These are phyloP conservation scores for Epizoanthus rinbou DNA, from an alignment of 92 coral and sea anemone species.

Conservation along the genomic window DNA sequence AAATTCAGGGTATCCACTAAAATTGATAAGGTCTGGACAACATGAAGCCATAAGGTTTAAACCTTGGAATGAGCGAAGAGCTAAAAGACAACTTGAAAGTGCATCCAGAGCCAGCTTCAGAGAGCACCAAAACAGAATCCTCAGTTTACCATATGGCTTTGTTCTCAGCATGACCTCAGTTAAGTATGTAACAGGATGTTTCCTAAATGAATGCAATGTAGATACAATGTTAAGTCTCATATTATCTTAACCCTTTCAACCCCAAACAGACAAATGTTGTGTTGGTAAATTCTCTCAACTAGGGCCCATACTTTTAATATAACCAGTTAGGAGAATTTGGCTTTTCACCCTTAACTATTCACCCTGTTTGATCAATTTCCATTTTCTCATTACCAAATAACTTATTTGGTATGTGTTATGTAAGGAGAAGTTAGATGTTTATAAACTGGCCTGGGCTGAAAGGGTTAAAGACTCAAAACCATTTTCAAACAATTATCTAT, in stretches of 20 bases:
- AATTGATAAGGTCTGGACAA: conserved; percentile 8
- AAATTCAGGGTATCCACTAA: conserved; percentile 40
- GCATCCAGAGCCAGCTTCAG: conserved; percentile 33
- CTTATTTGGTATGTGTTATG: too few relatives aligned
- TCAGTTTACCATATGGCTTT: conserved; percentile 48
- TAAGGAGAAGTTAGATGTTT: too few relatives aligned
- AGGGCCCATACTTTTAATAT: neutral
- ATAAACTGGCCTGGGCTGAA: too few relatives aligned
- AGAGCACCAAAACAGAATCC: conserved; percentile 40
- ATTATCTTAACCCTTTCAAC: neutral
- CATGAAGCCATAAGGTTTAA: conserved; percentile 23
- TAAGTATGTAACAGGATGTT: conserved; percentile 17
- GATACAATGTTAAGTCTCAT: conserved; percentile 11
- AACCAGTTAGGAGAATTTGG: neutral
- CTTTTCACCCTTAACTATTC: neutral
- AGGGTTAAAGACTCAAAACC: conserved; percentile 7
- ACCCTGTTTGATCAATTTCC: neutral
- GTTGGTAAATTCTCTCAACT: neutral
- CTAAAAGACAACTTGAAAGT: conserved; percentile 26
- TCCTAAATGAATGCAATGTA: conserved; percentile 11
- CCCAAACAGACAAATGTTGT: too few relatives aligned
- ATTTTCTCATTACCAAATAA: too few relatives aligned
- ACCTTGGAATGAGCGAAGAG: conserved; percentile 51
- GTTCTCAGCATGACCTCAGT: conserved; percentile 42
- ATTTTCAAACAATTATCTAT: conserved; percentile 15